Conservation (phyloP, 2,888 invertebrate genomes). For the Drosophila ochracea region DNA sequence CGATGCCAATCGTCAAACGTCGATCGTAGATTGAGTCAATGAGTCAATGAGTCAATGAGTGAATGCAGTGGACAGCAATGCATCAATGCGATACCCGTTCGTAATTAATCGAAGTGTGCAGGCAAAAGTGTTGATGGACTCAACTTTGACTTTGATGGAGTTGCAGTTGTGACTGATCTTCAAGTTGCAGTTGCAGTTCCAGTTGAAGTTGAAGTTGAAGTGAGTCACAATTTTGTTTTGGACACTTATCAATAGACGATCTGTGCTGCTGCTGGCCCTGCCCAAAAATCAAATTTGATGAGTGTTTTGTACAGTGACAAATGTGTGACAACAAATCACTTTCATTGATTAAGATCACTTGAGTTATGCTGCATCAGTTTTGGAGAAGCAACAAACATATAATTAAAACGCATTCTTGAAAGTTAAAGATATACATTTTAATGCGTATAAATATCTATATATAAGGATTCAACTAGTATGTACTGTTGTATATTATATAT, state of each 20-base stretch:
- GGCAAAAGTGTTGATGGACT: constrained; percentile 61
- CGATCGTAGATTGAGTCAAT: constrained; percentile 19
- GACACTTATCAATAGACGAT: constrained; percentile 39
- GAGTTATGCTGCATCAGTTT: constrained; percentile 31
- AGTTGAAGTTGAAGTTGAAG: constrained; percentile 16
- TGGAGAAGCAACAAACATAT: neutral
- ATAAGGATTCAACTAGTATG: neutral
- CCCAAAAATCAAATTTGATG: constrained; percentile 35
- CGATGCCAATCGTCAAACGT: constrained; percentile 19
- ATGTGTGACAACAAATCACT: constrained; percentile 78
- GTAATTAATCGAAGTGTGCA: constrained; percentile 61
- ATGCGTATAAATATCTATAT: neutral
- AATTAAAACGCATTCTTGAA: neutral
- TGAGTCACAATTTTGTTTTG: constrained; percentile 65
- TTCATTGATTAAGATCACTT: constrained; percentile 52
- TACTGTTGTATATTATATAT: too few relatives aligned
- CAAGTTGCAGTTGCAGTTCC: neutral
- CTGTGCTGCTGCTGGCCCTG: constrained; percentile 13
- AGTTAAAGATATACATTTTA: neutral
- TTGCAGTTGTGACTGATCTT: neutral
- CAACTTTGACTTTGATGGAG: constrained; percentile 10
- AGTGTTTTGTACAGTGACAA: constrained; percentile 73
- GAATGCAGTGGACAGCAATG: constrained; percentile 57
- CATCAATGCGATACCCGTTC: constrained; percentile 53
- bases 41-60: constrained; percentile 3